Base-by-base conservation (phyloP, 2,888 invertebrate species). In the Amphimallon solstitiale region DNA sequence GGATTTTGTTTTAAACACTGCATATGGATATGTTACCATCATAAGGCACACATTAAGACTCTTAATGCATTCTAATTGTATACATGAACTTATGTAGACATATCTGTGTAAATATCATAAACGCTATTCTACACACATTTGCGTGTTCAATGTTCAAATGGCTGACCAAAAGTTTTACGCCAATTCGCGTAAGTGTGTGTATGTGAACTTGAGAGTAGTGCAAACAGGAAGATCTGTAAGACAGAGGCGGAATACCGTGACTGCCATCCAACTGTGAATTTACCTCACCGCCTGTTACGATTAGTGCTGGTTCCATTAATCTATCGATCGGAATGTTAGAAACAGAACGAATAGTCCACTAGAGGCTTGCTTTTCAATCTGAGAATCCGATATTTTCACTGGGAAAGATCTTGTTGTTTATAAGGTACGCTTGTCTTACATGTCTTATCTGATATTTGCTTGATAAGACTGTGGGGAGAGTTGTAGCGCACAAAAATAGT, bases 281-380 rank as follows among this genome's bases (percentile, higher is more conserved):
- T 72, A 69, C 69, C 69, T 66, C 60, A 62, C 66, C 71, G 72
- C 68, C 73, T 69, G 68, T 68, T 68, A 65, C 66, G 71, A 73
- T 74, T 74, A 74, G 72, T 73, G 72, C 71, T 69, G 73, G 71
- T 66, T 72, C 69, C 72, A 56, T 73, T 73, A 71, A 63, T 71
- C 70, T 70, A 73, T 73, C 71, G 71, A 73, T 71, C 70, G 56
- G 43, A 63, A 38, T 43, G 40, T 40, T 14, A 17, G 5, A 19
- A 23, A n/a, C n/a, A n/a, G n/a, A n/a, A n/a, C n/a, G n/a, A n/a
- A 15, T 23, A 43, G 43, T 15, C 43, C 14, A 7, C 43, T 6
- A 5, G 43, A 43, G 38, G n/a, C 43, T 15, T 14, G 23, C 43
- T 59, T 51, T 35, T 51, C 35, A 51, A 35, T 51, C 29, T 15